Conservation (phyloP, 1,140 invertebrate species). For the Brachionus koreanus region DNA sequence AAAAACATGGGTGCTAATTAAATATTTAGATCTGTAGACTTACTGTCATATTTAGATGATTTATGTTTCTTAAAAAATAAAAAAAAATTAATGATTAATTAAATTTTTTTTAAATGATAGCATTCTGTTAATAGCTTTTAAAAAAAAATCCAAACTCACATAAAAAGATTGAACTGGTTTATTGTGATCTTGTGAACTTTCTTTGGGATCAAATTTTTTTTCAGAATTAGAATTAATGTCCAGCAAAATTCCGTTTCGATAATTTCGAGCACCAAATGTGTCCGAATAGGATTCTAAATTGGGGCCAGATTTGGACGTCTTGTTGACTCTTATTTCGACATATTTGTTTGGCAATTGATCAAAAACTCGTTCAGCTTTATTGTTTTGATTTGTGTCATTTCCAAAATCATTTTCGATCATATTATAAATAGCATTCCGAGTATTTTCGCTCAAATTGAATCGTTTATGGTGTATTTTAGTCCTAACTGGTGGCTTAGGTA, state of each 20-base stretch:
- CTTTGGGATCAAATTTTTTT: background rate
- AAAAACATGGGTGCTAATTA: background rate
- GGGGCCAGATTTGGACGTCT: background rate
- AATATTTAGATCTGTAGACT: background rate
- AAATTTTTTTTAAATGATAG: background rate
- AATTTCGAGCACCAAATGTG: background rate
- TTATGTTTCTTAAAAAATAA: background rate
- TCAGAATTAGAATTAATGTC: slow-evolving; percentile 18
- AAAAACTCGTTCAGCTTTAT: background rate
- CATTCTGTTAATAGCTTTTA: background rate
- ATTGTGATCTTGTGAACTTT: background rate
- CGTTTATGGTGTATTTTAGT: slow-evolving; percentile 5
- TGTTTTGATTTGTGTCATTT: slow-evolving; percentile 8
- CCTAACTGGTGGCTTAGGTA: background rate
- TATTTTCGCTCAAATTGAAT: background rate
- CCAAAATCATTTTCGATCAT: slow-evolving; percentile 9
- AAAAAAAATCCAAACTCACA: background rate
- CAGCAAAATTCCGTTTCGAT: slow-evolving; percentile 5
- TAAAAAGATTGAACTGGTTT: background rate
- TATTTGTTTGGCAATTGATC: slow-evolving; percentile 21
- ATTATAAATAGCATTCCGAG: background rate
- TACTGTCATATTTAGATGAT: slow-evolving; percentile 34
- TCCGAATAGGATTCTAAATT: slow-evolving; percentile 29
- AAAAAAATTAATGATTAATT: background rate
- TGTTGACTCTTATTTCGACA: slow-evolving; percentile 11